Conservation (phyloP, 2,113 vertebrate species). For the Amia ocellicauda region DNA sequence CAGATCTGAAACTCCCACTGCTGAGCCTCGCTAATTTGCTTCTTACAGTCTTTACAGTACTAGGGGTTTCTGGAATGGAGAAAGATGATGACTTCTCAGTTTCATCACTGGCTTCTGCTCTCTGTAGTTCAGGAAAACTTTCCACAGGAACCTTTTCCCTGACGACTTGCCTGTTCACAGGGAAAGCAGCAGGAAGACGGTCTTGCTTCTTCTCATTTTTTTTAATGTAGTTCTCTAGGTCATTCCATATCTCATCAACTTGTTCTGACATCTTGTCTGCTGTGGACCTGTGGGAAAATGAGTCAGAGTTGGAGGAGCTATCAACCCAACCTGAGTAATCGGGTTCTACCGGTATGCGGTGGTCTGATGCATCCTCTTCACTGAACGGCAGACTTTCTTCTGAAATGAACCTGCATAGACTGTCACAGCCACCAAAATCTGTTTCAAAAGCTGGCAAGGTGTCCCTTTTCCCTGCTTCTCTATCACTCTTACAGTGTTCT, state of each 20-base stretch:
- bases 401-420: conserved; percentile 66
- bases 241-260: conserved; percentile 96
- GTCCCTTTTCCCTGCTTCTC: conserved; percentile 47
- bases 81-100: conserved; percentile 49
- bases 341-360: conserved; percentile 50
- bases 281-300: conserved; percentile 57
- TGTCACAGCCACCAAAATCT: conserved; percentile 63
- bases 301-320: conserved; percentile 68
- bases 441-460: conserved; percentile 65
- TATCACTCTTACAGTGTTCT: conserved; percentile 36
- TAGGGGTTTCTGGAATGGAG: conserved; percentile 66
- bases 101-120: conserved; percentile 48
- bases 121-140: conserved; percentile 52
- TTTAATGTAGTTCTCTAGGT: conserved; percentile 96
- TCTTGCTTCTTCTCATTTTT: conserved; percentile 91
- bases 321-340: conserved; percentile 63
- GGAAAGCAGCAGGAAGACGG: conserved; percentile 86
- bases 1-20: conserved; percentile 66
- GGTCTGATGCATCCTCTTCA: conserved; percentile 65
- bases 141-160: conserved; percentile 34
- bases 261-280: conserved; percentile 84
- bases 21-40: conserved; percentile 71
- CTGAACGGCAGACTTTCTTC: conserved; percentile 82
- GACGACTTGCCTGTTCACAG: conserved; percentile 74
- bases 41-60: conserved; percentile 63